Evolutionary conservation across 2,113 vertebrate genomes (phyloP).

Genomic region (Ceyx melanurus): DNA sequence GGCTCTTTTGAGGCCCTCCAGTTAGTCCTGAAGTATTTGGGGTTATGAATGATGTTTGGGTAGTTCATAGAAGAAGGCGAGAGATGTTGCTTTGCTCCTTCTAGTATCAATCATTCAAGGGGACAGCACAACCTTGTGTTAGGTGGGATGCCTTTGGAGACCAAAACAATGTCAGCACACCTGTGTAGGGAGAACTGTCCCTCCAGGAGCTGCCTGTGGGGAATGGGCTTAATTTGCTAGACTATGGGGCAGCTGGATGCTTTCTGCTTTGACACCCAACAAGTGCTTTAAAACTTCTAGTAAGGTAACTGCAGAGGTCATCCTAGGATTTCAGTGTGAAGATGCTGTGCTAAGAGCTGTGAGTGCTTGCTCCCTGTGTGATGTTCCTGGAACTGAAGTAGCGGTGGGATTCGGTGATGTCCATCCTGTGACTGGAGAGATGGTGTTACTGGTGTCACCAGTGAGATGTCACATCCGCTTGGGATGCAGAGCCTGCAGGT

Average conservation of each 20-base stretch:
- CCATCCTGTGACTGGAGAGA: not conserved
- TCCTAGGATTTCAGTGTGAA: not conserved
- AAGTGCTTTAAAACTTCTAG: not conserved
- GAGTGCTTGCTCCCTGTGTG: not conserved
- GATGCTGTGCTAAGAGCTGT: not conserved
- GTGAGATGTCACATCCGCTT: not conserved
- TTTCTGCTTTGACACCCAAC: not conserved
- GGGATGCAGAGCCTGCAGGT: not conserved
- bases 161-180: not conserved
- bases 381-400: fast-evolving
- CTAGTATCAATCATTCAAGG: fast-evolving
- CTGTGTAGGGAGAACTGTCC: not conserved
- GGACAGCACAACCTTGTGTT: fast-evolving
- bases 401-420: not conserved
- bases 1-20: fast-evolving
- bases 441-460: not conserved
- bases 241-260: not conserved
- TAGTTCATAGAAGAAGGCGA: not conserved
- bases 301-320: not conserved
- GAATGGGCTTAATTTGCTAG: not conserved
- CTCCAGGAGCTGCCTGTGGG: fast-evolving
- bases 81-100: not conserved
- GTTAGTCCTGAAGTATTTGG: not conserved
- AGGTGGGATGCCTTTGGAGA: not conserved
- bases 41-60: not conserved